Percentiles rank a stretch among this genome's conserved stretches.
Conservation (phyloP, 2,113 vertebrate genomes). For the Macroglossus sobrinus region DNA sequence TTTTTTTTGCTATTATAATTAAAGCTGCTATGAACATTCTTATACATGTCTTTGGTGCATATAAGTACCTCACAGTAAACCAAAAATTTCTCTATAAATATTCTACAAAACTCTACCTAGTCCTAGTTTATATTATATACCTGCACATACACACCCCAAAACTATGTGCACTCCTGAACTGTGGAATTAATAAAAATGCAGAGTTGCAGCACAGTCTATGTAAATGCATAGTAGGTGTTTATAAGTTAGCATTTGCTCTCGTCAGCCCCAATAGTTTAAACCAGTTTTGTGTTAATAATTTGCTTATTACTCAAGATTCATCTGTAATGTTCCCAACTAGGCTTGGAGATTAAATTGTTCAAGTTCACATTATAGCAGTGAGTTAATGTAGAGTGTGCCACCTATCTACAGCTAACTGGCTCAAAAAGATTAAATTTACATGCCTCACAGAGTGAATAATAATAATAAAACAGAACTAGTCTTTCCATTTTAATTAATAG, state of each 20-base stretch:
- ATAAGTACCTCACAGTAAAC: background rate
- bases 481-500: background rate
- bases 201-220: background rate
- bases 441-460: background rate
- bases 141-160: accelerated
- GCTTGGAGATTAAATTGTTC: constrained; percentile 30
- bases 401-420: background rate
- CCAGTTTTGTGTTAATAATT: constrained; percentile 46
- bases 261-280: constrained; percentile 33
- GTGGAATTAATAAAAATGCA: background rate
- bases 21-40: background rate
- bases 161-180: background rate
- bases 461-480: background rate
- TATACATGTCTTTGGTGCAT: background rate
- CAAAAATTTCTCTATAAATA: background rate
- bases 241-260: constrained; percentile 52
- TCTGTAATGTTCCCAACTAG: constrained; percentile 45
- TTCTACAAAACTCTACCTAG: background rate
- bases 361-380: constrained; percentile 52
- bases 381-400: constrained; percentile 8
- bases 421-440: background rate
- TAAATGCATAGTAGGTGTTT: constrained; percentile 54
- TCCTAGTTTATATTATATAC: background rate
- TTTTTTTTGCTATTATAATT: background rate
- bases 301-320: constrained; percentile 32